Base-by-base conservation (phyloP, 2,888 invertebrate species). In the Thecophora atra region DNA sequence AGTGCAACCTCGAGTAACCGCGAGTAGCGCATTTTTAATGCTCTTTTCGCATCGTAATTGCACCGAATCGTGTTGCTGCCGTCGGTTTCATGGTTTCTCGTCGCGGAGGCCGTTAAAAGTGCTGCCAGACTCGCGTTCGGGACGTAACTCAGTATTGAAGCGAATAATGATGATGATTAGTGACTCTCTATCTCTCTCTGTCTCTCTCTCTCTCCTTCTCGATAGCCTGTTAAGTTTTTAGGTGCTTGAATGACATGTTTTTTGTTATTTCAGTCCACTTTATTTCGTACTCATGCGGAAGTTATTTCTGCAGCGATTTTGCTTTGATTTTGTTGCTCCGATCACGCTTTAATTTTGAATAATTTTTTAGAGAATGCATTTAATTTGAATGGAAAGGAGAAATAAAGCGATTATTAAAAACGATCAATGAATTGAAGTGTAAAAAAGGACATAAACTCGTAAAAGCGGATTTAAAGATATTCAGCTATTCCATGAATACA, bases 31-130 rank as follows among this genome's bases (percentile, higher is more conserved):
- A 47, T 47, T 47, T 47, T 47, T 15, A 47, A 11, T 47, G 13
- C 47, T n/a, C 47, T 47, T 44, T 68, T 58, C 58, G 26, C 68
- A 68, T 68, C 74, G 72, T 74, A 74, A 74, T 74, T 70, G 56
- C 74, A 74, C 70, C 67, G 70, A 70, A 72, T 74, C 70, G 72
- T 60, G 67, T 70, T 28, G 28, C 70, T 72, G 70, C n/a, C 70
- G 74, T 47, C 17, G 47, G 4, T 17, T 5, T 6, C 47, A 8
- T 47, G 15, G 13, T 5, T 47, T 5, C 47, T 5, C 47, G 15
- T 5, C 47, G 47, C 47, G 17, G 47, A 47, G n/a, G 47, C 47
- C 17, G 1, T 47, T 8, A n/a, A n/a, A n/a, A n/a, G 47, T n/a
- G 47, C n/a, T n/a, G 47, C 47, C n/a, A 15, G 15, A 5, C 1